Evolutionary conservation across 2,113 vertebrate species (phyloP), one percentile per base, ranked within the genome.

Genomic region (Parus major): DNA sequence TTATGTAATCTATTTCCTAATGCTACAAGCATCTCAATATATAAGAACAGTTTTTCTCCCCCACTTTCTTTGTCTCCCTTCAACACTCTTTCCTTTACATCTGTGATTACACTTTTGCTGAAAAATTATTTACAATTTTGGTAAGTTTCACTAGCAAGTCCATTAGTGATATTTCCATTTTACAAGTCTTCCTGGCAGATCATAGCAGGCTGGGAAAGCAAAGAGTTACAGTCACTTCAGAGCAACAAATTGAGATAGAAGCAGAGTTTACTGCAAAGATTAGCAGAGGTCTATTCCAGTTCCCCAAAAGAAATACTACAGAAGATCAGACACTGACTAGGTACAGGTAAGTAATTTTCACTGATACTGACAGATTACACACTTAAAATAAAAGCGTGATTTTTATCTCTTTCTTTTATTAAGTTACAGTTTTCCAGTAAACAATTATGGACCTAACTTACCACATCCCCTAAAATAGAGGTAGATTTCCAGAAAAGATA

Each of bases 1-100:
- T 61, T 44, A 49, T 10, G 22, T 7, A 29, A 11, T 1, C 1
- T 19, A 71, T 11, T 82, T 66, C 46, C 75, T 56, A 57, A 64
- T 1, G 4, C 42, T 46, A 28, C 13, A 76, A 46, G 4, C 53
- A 90, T 8, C 35, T 41, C 31, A 57, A 23, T 10, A 61, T 3
- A 1, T 4, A 70, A 36, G 5, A 77, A 72, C 0, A 35, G 9
- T 3, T 59, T 11, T 5, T 4, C 5, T 22, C 11, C 11, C 9
- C 5, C 7, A 9, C 5, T 23, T 78, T 53, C 22, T 29, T 42
- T 57, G 11, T 33, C 19, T 56, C 6, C 10, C 36, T 72, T 84
- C 25, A 11, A 80, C 22, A 50, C 3, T 70, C 25, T 46, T 46
- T 57, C 25, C 46, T 75, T 44, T 56, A 57, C 28, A 57, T 31